Percentiles rank a stretch among this genome's conserved stretches.
Conservation (phyloP, 2,888 invertebrate genomes). For the Pollenia amentaria region DNA sequence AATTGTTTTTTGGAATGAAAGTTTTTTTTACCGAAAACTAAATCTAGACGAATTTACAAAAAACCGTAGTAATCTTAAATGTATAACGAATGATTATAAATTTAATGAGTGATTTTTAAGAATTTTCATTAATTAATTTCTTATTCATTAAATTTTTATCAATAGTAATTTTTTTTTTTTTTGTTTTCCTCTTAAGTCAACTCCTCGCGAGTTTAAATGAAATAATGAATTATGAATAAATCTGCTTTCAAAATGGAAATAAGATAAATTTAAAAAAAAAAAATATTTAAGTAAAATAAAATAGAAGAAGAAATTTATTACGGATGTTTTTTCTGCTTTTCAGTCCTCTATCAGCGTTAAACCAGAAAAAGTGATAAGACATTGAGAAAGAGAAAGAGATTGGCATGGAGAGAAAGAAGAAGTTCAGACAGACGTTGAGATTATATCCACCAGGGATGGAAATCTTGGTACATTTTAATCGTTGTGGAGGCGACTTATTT, state of each 20-base stretch:
- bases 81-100: too few species aligned
- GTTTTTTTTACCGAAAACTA: too few species aligned
- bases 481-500: too few species aligned
- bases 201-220: conserved; percentile 27
- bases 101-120: neutral
- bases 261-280: conserved; percentile 30
- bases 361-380: conserved; percentile 51
- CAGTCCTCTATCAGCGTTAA: conserved; percentile 4
- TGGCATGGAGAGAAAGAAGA: neutral
- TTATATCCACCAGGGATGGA: too few species aligned
- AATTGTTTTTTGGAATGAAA: too few species aligned
- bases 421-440: conserved; percentile 7
- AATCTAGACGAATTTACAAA: neutral
- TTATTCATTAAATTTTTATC: neutral
- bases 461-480: too few species aligned
- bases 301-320: conserved; percentile 6
- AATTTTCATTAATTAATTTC: neutral
- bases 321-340: neutral
- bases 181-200: conserved; percentile 11
- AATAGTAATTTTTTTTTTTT: neutral
- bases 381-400: neutral
- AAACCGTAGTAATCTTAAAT: neutral
- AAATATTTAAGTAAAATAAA: conserved; percentile 13
- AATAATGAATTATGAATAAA: conserved; percentile 4
- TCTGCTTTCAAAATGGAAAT: conserved; percentile 7